Evolutionary conservation across 2,113 vertebrate species (phyloP), one percentile per base, ranked within the genome.

Genomic region (Scomber colias): DNA sequence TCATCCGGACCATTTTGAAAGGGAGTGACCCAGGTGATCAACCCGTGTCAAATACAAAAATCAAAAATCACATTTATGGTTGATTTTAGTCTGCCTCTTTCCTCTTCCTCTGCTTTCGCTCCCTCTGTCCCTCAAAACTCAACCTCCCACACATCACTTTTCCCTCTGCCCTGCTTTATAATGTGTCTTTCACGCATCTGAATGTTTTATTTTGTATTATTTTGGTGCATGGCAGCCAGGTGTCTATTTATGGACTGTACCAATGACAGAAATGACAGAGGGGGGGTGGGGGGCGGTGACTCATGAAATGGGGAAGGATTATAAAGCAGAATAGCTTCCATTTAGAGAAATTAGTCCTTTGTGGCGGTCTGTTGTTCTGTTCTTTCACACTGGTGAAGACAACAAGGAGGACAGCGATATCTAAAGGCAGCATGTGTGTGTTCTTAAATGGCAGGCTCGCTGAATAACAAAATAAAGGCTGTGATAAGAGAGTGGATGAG

Each of bases 171-270:
- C n/a, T 45, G 6, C 51, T 59, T 64, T 35, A 12, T 31, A 73
- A 85, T 81, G 51, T 24, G 53, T 61, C 44, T 48, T 74, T 84
- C 13, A 83, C 65, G 55, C 46, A 81, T 45, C 21, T 14, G 75
- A 55, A 59, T 55, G 57, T 59, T 79, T 70, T 74, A 57, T 82
- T 86, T 67, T 63, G 30, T 63, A 73, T 69, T 27, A 87, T 67
- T 78, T 65, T 46, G 57, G 61, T 68, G 66, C 62, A 73, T 67
- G 53, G 72, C 79, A 83, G 82, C 75, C 75, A 91, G 84, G 89
- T 90, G 82, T 82, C 89, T 90, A 92, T 93, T 91, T 92, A 88
- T 90, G 90, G 87, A 87, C 79, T 74, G 62, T 75, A 87, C 82
- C 82, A 90, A 77, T 75, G 79, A 81, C 82, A 87, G 57, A 61